Evolutionary conservation across 2,888 invertebrate genomes (phyloP).

Genomic region (Euphydryas editha): DNA sequence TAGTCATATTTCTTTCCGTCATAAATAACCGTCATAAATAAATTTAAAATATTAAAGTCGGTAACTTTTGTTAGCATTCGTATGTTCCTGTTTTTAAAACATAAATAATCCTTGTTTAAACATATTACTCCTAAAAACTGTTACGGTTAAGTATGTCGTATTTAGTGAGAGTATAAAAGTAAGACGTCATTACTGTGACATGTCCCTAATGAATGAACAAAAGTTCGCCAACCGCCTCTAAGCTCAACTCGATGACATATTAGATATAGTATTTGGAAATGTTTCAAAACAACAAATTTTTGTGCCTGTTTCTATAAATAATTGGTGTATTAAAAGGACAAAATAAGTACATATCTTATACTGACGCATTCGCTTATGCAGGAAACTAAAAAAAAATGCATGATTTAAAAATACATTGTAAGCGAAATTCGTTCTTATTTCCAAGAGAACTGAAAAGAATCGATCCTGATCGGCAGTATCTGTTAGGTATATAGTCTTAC

Average conservation of each 20-base stretch:
- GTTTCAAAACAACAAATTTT: slow-evolving; percentile 40
- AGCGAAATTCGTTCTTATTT: background rate
- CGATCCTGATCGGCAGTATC: background rate
- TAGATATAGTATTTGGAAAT: slow-evolving; percentile 42
- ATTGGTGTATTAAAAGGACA: slow-evolving; percentile 6
- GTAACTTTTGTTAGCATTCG: background rate
- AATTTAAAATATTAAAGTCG: background rate
- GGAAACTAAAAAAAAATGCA: slow-evolving; percentile 3
- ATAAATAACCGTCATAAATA: background rate
- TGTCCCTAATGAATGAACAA: slow-evolving; percentile 49
- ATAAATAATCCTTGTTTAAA: background rate
- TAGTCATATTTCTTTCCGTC: too few species aligned
- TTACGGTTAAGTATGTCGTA: background rate
- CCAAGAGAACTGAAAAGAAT: background rate
- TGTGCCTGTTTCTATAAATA: slow-evolving; percentile 22
- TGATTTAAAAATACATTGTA: background rate
- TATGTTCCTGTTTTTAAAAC: background rate
- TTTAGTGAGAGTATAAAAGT: background rate
- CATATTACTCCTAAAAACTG: background rate
- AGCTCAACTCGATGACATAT: slow-evolving; percentile 15
- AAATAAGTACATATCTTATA: slow-evolving; percentile 12
- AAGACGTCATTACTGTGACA: slow-evolving; percentile 46
- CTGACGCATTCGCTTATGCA: slow-evolving; percentile 9
- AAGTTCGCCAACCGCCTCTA: slow-evolving; percentile 14
- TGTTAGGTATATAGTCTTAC: slow-evolving; percentile 8